A percentile compares a stretch with the other conserved stretches of the same genome.
Evolutionary conservation across 2,888 invertebrate genomes (phyloP).

Genomic region (Agrotis ipsilon): DNA sequence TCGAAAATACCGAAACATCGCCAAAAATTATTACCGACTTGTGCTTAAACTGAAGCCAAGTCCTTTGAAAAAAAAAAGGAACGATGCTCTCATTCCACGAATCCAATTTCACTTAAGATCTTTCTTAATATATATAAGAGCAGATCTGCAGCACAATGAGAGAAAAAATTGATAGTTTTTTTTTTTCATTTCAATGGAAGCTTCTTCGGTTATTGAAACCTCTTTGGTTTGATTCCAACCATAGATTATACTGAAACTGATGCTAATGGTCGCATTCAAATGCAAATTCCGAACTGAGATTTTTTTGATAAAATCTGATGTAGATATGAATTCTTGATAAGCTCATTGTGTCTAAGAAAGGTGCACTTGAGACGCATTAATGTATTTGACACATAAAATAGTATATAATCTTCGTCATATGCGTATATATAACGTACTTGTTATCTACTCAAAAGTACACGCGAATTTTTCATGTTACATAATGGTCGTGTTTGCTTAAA

Average conservation of each 20-base stretch:
- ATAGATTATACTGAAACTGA: neutral
- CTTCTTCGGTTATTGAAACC: slow-evolving; percentile 23
- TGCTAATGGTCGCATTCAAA: neutral
- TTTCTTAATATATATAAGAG: slow-evolving; percentile 48
- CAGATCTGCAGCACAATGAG: slow-evolving; percentile 50
- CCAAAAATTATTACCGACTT: slow-evolving; percentile 24
- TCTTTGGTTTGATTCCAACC: slow-evolving; percentile 30
- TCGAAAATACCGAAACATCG: neutral
- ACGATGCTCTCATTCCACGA: slow-evolving; percentile 23
- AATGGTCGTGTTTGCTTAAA: too few species aligned
- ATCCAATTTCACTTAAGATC: slow-evolving; percentile 55
- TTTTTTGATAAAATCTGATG: neutral
- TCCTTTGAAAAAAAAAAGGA: slow-evolving; percentile 1
- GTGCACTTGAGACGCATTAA: too few species aligned
- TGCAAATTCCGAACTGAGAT: neutral
- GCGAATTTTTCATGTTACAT: too few species aligned
- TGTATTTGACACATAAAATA: too few species aligned
- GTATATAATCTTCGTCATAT: too few species aligned
- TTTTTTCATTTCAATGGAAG: slow-evolving; percentile 15
- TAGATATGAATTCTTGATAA: neutral
- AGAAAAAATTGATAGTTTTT: slow-evolving; percentile 19
- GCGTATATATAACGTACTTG: too few species aligned
- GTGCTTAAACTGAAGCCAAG: slow-evolving; percentile 23
- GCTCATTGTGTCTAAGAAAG: too few species aligned
- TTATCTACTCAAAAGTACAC: too few species aligned